phyloP scores from a whole-genome alignment of 2,888 invertebrate species.

The Anaspis maculata region DNA sequence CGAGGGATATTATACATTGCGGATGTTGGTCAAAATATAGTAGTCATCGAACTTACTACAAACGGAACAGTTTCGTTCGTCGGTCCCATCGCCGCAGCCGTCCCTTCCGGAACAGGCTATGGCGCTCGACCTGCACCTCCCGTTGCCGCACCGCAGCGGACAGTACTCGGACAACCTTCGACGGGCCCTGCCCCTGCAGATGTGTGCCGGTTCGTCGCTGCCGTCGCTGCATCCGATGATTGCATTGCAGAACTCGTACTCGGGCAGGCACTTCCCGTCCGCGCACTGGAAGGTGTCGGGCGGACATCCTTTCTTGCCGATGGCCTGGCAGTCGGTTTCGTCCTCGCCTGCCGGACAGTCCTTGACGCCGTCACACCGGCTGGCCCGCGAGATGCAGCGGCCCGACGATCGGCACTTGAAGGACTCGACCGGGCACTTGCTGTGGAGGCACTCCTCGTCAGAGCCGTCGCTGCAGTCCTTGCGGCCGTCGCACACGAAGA shows the following conservation, averaged over 20 bases:
- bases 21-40: too few relatives aligned
- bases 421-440: constrained; percentile 60
- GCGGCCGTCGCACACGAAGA: constrained; percentile 83
- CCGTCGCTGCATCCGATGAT: constrained; percentile 74
- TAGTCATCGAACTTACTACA: constrained; percentile 77
- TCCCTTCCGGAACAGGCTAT: constrained; percentile 85
- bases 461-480: constrained; percentile 80
- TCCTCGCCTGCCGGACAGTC: constrained; percentile 64
- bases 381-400: constrained; percentile 68
- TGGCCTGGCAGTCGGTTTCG: constrained; percentile 42
- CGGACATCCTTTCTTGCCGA: constrained; percentile 54
- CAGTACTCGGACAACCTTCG: constrained; percentile 53
- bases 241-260: constrained; percentile 88
- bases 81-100: constrained; percentile 86
- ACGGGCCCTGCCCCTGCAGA: constrained; percentile 56
- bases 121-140: constrained; percentile 79
- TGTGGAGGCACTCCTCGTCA: constrained; percentile 71
- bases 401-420: constrained; percentile 62
- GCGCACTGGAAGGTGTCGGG: constrained; percentile 76
- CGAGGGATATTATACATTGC: too few relatives aligned
- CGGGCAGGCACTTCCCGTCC: constrained; percentile 81
- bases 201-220: constrained; percentile 79
- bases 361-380: constrained; percentile 70
- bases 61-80: constrained; percentile 75
- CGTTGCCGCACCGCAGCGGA: constrained; percentile 79